These are phyloP conservation scores for Paralichthys olivaceus DNA, from an alignment of 2,113 vertebrate genomes.

Conservation along the genomic window DNA sequence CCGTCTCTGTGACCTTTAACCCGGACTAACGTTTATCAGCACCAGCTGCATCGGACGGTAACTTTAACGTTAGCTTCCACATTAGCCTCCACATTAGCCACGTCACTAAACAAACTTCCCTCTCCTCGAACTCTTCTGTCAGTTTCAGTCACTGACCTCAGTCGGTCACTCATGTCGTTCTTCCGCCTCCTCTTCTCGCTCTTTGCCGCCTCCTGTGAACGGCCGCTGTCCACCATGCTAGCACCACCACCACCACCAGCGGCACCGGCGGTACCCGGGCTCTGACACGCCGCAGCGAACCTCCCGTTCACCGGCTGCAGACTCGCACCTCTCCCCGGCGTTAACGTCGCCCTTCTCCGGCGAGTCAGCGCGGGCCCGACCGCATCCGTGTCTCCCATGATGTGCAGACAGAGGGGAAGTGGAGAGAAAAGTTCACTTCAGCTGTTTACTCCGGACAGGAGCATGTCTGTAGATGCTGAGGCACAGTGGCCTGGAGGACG, in stretches of 20 bases:
- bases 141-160: constrained; percentile 67
- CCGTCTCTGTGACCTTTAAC: too few species aligned
- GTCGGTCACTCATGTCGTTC: constrained; percentile 47
- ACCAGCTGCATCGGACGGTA: neutral
- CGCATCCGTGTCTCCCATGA: constrained; percentile 59
- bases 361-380: neutral
- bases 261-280: neutral
- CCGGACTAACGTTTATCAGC: too few species aligned
- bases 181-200: constrained; percentile 55
- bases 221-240: neutral
- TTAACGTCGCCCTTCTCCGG: constrained; percentile 58
- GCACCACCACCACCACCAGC: neutral
- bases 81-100: too few species aligned
- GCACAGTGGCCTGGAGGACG: neutral
- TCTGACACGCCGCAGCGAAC: constrained; percentile 15
- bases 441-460: neutral
- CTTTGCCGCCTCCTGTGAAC: constrained; percentile 36
- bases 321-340: constrained; percentile 1
- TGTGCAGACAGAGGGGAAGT: neutral
- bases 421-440: neutral
- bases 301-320: constrained; percentile 41
- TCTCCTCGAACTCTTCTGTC: neutral
- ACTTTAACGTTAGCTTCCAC: neutral
- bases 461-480: constrained; percentile 27
- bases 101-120: neutral